A percentile compares a stretch with the other conserved stretches of the same genome.
phyloP scores from a whole-genome alignment of 2,888 invertebrate species.

The Neuroscelio doddi region DNA sequence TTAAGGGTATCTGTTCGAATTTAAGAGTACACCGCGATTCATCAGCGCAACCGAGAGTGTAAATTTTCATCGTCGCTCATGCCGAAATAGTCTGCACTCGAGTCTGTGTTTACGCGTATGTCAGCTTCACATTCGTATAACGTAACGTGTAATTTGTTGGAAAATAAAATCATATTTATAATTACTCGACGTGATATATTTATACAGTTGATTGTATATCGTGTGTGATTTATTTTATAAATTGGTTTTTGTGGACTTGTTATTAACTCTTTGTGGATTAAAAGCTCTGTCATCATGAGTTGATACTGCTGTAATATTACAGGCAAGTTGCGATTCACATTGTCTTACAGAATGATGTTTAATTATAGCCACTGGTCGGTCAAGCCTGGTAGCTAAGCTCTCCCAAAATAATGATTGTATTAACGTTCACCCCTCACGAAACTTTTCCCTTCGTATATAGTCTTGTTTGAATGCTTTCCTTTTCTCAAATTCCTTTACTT shows the following conservation, averaged over 20 bases:
- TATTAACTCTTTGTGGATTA: neutral
- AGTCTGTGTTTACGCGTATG: too few relatives aligned
- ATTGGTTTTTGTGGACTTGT: too few relatives aligned
- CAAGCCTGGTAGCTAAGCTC: conserved; percentile 57
- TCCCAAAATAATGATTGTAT: conserved; percentile 70
- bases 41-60: neutral
- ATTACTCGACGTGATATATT: too few relatives aligned
- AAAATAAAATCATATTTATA: too few relatives aligned
- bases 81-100: too few relatives aligned
- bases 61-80: too few relatives aligned
- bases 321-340: conserved; percentile 48
- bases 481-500: neutral
- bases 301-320: conserved; percentile 10
- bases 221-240: too few relatives aligned
- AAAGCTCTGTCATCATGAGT: neutral
- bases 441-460: neutral
- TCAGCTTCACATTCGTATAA: too few relatives aligned
- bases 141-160: neutral
- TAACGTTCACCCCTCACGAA: conserved; percentile 45
- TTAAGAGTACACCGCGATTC: conserved; percentile 2
- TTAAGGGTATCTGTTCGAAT: neutral
- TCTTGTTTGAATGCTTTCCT: neutral
- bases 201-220: too few relatives aligned
- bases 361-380: conserved; percentile 66
- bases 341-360: conserved; percentile 60